These are phyloP conservation scores for Camponotus fellah DNA, from an alignment of 2,888 invertebrate species.

Conservation along the genomic window DNA sequence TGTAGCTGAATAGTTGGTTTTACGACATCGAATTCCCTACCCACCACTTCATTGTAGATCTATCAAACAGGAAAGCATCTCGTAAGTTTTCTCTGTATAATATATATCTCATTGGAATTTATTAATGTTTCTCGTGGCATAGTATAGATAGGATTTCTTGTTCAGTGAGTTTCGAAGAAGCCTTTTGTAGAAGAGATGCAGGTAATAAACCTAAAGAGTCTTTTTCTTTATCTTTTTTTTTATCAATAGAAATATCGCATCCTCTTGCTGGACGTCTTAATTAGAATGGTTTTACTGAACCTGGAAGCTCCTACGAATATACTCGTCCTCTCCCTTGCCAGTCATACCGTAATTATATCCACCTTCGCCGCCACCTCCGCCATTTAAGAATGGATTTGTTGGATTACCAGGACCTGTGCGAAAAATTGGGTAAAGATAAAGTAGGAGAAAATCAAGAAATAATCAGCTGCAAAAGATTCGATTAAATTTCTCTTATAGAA, in stretches of 20 bases:
- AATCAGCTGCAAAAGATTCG: background rate
- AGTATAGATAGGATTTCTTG: constrained; percentile 57
- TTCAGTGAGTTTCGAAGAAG: constrained; percentile 70
- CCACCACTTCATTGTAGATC: constrained; percentile 83
- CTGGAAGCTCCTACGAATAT: constrained; percentile 85
- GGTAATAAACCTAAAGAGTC: constrained; percentile 17
- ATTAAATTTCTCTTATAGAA: too few species aligned
- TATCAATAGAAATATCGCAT: constrained; percentile 46
- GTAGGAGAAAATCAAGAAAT: background rate
- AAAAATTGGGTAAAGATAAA: background rate
- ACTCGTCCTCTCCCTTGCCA: constrained; percentile 84
- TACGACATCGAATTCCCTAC: constrained; percentile 77
- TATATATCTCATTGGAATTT: background rate
- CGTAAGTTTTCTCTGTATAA: background rate
- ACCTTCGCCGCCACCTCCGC: constrained; percentile 78
- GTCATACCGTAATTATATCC: constrained; percentile 82
- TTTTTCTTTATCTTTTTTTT: constrained; percentile 28
- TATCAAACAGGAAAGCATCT: constrained; percentile 59
- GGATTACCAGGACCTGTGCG: constrained; percentile 80
- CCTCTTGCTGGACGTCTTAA: constrained; percentile 65
- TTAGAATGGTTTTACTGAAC: constrained; percentile 78
- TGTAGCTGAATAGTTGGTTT: constrained; percentile 84
- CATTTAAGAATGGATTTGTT: constrained; percentile 84
- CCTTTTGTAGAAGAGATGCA: constrained; percentile 66
- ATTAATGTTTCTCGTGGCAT: constrained; percentile 33